Percentiles rank a stretch among this genome's conserved stretches.
These are phyloP conservation scores for Potamilus streckersoni DNA, from an alignment of 1,140 invertebrate genomes.

Conservation along the genomic window DNA sequence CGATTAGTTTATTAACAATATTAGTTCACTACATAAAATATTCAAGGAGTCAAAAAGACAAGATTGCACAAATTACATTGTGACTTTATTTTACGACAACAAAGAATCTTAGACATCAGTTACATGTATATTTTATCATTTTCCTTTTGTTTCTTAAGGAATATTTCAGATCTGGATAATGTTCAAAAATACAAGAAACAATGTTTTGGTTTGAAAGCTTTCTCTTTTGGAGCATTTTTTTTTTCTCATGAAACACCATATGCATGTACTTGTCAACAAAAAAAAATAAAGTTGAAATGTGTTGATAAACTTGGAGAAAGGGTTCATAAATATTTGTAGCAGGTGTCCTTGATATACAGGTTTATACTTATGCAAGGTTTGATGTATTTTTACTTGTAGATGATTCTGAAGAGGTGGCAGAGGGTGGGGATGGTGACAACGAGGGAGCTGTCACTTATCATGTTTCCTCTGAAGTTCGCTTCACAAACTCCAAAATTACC, in stretches of 20 bases:
- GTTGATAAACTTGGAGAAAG: background rate
- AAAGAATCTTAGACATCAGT: too few relatives aligned
- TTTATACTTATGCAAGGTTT: background rate
- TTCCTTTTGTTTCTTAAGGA: background rate
- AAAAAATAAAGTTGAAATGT: background rate
- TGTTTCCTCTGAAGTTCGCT: constrained; percentile 92
- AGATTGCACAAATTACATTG: too few relatives aligned
- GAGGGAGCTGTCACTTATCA: constrained; percentile 86
- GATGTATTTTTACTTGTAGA: constrained; percentile 28
- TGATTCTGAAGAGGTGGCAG: constrained; percentile 76
- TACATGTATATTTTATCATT: too few relatives aligned
- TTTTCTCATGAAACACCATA: too few relatives aligned
- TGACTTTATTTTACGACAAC: too few relatives aligned
- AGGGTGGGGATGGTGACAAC: constrained; percentile 77
- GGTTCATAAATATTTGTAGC: background rate
- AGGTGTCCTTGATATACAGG: background rate
- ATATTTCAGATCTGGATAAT: background rate
- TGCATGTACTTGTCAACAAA: too few relatives aligned
- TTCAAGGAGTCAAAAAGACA: too few relatives aligned
- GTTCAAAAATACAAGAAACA: too few relatives aligned
- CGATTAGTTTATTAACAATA: too few relatives aligned
- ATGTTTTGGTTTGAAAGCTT: too few relatives aligned
- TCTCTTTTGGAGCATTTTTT: too few relatives aligned
- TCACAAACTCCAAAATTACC: constrained; percentile 87
- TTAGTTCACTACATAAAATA: too few relatives aligned